Conservation (phyloP, 2,113 vertebrate species). For the Sceloporus undulatus region DNA sequence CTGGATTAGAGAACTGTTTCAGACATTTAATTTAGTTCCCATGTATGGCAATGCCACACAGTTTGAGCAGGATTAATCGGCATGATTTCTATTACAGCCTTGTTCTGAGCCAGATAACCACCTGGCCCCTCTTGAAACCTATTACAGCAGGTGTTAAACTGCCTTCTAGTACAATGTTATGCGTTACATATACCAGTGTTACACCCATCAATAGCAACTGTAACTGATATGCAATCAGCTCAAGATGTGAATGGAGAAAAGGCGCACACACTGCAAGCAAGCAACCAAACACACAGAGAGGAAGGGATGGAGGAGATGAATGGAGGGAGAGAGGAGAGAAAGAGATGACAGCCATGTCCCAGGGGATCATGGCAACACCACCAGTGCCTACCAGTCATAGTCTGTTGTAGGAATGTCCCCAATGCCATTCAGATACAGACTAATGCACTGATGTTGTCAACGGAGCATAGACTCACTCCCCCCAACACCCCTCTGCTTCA, state of each 20-base stretch:
- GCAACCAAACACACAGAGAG: not conserved
- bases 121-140: constrained; percentile 57
- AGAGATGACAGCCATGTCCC: too few relatives aligned
- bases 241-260: not conserved
- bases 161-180: not conserved
- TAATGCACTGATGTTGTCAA: not conserved
- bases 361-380: too few relatives aligned
- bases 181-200: not conserved
- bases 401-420: too few relatives aligned
- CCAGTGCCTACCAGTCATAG: too few relatives aligned
- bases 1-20: constrained; percentile 65
- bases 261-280: not conserved
- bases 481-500: not conserved
- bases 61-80: constrained; percentile 68
- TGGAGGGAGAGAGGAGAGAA: too few relatives aligned
- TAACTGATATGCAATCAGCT: not conserved
- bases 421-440: not conserved
- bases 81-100: constrained; percentile 55
- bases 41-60: constrained; percentile 64
- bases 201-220: not conserved
- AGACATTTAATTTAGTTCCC: constrained; percentile 73
- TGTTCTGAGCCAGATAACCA: constrained; percentile 60
- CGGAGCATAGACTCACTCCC: too few relatives aligned
- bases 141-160: constrained; percentile 31
- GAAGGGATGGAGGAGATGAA: too few relatives aligned